These are phyloP conservation scores for Pseudomyrmex cubaensis DNA, from an alignment of 1,140 invertebrate species.

Conservation along the genomic window DNA sequence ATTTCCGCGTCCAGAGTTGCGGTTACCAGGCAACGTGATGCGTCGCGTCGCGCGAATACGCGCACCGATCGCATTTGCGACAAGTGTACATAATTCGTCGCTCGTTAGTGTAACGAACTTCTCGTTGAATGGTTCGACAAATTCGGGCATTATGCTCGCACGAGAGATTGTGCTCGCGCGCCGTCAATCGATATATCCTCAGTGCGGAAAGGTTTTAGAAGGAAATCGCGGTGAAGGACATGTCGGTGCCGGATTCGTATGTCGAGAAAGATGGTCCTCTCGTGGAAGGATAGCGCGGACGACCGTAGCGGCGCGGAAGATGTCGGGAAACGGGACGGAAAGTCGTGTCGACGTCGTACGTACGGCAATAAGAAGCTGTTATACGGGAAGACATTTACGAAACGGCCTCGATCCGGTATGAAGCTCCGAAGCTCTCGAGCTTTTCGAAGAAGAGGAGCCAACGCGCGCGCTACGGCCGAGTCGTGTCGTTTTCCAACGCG, in stretches of 20 bases:
- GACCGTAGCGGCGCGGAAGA: constrained; percentile 25
- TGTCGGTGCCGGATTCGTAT: constrained; percentile 44
- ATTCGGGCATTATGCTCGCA: constrained; percentile 72
- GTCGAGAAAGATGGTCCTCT: neutral
- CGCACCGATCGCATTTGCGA: constrained; percentile 62
- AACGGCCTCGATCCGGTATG: constrained; percentile 52
- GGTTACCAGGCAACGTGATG: constrained; percentile 68
- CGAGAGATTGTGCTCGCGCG: constrained; percentile 59
- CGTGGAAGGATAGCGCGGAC: neutral
- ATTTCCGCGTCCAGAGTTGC: constrained; percentile 69
- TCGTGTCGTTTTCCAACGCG: constrained; percentile 50
- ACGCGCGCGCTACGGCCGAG: constrained; percentile 20
- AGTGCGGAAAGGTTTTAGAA: constrained; percentile 18
- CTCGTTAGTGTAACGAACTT: constrained; percentile 74
- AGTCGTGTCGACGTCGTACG: constrained; percentile 63
- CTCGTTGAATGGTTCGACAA: constrained; percentile 72
- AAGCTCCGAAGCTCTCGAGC: constrained; percentile 50
- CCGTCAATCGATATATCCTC: constrained; percentile 66
- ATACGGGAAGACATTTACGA: constrained; percentile 71
- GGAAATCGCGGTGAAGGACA: neutral
- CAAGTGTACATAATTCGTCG: constrained; percentile 72
- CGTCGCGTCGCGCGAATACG: constrained; percentile 26
- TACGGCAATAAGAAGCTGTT: constrained; percentile 70
- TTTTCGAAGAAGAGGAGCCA: constrained; percentile 3
- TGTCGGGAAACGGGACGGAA: constrained; percentile 45